Evolutionary conservation across 2,888 invertebrate genomes (phyloP).

Genomic region (Danaus chrysippus): DNA sequence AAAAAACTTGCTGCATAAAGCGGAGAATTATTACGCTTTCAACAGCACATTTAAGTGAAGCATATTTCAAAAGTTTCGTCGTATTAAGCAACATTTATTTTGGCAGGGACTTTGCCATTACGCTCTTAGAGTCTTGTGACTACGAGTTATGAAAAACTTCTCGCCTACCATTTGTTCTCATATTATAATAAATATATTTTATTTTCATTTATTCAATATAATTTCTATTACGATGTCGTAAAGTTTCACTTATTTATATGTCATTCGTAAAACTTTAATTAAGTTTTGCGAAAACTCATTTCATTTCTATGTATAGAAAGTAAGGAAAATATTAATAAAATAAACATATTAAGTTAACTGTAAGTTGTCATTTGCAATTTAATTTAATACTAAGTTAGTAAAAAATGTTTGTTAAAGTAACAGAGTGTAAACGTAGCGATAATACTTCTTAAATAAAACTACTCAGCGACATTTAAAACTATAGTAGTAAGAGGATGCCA

Average conservation of each 20-base stretch:
- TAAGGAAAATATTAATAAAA: no score
- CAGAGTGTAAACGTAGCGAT: neutral
- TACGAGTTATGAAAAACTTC: conserved; percentile 60
- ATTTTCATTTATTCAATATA: conserved; percentile 10
- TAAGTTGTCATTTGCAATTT: no score
- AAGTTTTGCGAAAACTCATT: no score
- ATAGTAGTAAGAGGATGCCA: conserved; percentile 35
- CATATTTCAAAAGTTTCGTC: conserved; percentile 78
- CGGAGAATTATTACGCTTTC: conserved; percentile 74
- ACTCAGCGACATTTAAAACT: conserved; percentile 22
- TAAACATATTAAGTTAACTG: no score
- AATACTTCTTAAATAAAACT: conserved; percentile 8
- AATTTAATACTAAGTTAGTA: no score
- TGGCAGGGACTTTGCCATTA: conserved; percentile 76
- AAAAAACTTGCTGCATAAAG: conserved; percentile 71
- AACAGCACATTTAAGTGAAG: conserved; percentile 74
- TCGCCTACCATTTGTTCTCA: conserved; percentile 41
- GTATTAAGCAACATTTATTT: conserved; percentile 79
- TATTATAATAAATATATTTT: conserved; percentile 17
- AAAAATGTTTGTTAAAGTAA: neutral
- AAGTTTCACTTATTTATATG: neutral
- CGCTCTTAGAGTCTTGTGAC: conserved; percentile 47
- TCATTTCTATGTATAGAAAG: no score
- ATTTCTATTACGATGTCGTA: neutral
- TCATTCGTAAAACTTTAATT: no score